Conservation (phyloP, 2,888 invertebrate species). For the Apodemia mormo region DNA sequence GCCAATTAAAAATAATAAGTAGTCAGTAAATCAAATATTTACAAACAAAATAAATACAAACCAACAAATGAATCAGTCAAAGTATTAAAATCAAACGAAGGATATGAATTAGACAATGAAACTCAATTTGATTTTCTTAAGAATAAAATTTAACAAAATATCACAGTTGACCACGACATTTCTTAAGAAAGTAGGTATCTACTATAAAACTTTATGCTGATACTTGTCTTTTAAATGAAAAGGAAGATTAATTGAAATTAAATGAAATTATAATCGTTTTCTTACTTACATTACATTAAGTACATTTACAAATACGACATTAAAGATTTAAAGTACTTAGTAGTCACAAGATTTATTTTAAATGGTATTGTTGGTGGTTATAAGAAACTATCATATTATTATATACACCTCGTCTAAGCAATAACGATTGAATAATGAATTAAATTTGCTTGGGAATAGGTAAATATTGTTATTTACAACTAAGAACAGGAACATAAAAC, state of each 20-base stretch:
- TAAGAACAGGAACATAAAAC: conserved; percentile 78
- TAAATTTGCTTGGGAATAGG: conserved; percentile 34
- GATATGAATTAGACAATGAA: conserved; percentile 50
- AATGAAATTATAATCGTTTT: conserved; percentile 45
- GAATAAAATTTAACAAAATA: conserved; percentile 80
- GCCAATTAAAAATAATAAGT: neutral
- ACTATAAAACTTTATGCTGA: conserved; percentile 42
- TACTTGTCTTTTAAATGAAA: conserved; percentile 37
- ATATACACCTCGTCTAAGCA: conserved; percentile 24
- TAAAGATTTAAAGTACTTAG: conserved; percentile 66
- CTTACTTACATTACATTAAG: conserved; percentile 69
- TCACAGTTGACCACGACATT: conserved; percentile 80
- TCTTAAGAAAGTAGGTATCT: conserved; percentile 49
- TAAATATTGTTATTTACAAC: conserved; percentile 71
- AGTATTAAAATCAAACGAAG: conserved; percentile 47
- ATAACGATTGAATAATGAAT: conserved; percentile 28
- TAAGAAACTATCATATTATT: conserved; percentile 50
- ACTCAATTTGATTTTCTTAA: conserved; percentile 64
- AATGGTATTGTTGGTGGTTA: conserved; percentile 57
- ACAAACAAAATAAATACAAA: conserved; percentile 76
- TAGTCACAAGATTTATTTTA: conserved; percentile 60
- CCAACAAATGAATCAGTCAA: conserved; percentile 65
- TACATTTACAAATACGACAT: conserved; percentile 77
- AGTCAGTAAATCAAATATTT: conserved; percentile 53
- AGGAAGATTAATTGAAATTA: conserved; percentile 39